These are phyloP conservation scores for Dipodomys stephensi DNA, from an alignment of 2,113 vertebrate genomes.

Conservation along the genomic window DNA sequence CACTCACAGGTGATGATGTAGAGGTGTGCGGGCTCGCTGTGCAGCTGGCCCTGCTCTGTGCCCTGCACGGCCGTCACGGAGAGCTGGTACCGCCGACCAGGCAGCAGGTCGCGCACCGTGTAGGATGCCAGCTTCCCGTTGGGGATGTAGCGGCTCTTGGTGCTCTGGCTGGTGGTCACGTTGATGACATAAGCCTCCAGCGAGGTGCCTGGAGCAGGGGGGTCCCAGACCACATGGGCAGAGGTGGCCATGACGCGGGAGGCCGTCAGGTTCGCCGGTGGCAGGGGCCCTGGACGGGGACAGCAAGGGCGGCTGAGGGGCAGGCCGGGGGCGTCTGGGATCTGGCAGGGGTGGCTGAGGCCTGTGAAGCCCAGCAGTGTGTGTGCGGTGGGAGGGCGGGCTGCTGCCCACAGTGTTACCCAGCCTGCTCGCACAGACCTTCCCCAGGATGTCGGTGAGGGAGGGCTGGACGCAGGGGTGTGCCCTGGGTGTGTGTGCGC, in stretches of 20 bases:
- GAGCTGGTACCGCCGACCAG: constrained; percentile 92
- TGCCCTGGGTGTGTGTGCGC: not conserved
- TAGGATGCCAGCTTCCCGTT: constrained; percentile 91
- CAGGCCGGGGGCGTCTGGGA: too few relatives aligned
- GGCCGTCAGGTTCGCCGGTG: constrained; percentile 93
- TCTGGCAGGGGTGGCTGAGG: accelerated
- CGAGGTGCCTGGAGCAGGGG: constrained; percentile 72
- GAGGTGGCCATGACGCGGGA: constrained; percentile 90
- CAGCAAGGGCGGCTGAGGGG: not conserved
- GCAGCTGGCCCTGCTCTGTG: constrained; percentile 90
- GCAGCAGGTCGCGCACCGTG: constrained; percentile 91
- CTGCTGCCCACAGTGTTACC: not conserved
- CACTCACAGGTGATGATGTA: constrained; percentile 93
- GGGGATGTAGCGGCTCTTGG: constrained; percentile 95
- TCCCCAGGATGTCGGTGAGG: not conserved
- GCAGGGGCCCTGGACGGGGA: constrained; percentile 89
- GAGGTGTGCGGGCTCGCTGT: constrained; percentile 92
- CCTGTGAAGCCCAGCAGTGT: not conserved
- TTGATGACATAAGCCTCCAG: constrained; percentile 96
- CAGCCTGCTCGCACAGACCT: not conserved
- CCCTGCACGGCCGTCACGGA: constrained; percentile 90
- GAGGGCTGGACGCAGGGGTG: not conserved
- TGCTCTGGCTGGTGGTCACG: constrained; percentile 92
- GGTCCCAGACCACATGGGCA: constrained; percentile 92
- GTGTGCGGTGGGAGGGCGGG: too few relatives aligned